Base-by-base conservation (phyloP, 2,888 invertebrate species). In the Theretra japonica region DNA sequence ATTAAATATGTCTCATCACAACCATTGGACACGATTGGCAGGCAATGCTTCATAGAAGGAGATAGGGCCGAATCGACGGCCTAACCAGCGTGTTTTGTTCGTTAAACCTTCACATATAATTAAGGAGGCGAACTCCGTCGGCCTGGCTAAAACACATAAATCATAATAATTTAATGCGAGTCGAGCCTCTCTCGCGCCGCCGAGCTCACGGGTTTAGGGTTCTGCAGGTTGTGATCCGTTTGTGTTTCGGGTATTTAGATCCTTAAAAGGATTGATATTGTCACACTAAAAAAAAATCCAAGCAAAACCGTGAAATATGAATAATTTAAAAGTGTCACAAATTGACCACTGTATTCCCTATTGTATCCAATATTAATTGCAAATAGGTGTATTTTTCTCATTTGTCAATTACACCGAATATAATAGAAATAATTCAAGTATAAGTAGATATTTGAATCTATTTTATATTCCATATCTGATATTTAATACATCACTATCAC, bases 101-200 rank as follows among this genome's bases (percentile, higher is more conserved):
- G 91, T 91, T 90, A 90, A 89, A 84, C 85, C 88, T 84, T 87
- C 87, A 87, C 87, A 86, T 91, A 90, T 93, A 93, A 93, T 93
- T 92, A 93, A 88, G 88, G 89, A 88, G 89, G 87, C 84, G 86
- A 87, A 80, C 80, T 78, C 80, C 75, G 71, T 80, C 80, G 82
- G 80, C 84, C 86, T 83, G 86, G 88, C 90, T 90, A 91, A 93
- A 91, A 91, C 87, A 91, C 91, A 93, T 94, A 94, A 94, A 94
- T 94, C 93, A 94, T 92, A 92, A 93, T 92, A 93, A 92, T 93
- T 93, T 94, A 93, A 92, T 90, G 90, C 91, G 85, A 85, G 81
- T 77, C 82, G 82, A 81, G 80, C 86, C 90, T 90, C 88, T 88
- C 89, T 88, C 86, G 89, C 84, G 84, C 85, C 87, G 83, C 79